Conservation (phyloP, 1,140 invertebrate species). For the Drosophila arizonae region DNA sequence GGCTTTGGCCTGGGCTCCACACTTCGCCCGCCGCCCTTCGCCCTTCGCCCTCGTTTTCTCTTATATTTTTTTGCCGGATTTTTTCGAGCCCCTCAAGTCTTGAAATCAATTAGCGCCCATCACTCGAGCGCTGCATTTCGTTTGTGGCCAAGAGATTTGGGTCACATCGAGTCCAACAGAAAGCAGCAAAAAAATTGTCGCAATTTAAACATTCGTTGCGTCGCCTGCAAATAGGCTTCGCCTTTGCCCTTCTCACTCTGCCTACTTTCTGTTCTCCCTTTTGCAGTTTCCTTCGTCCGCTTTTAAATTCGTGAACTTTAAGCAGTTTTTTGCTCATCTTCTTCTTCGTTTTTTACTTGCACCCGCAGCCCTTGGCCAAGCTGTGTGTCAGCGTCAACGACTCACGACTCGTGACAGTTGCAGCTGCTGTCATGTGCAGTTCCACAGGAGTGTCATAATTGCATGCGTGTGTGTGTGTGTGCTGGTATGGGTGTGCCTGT, state of each 20-base stretch:
- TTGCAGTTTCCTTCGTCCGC: background rate
- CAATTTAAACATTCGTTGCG: conserved; percentile 6
- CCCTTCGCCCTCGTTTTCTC: background rate
- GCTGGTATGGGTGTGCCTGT: conserved; percentile 1
- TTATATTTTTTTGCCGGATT: conserved; percentile 3
- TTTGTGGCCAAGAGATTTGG: conserved; percentile 6
- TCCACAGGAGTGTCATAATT: conserved; percentile 30
- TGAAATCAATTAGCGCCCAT: conserved; percentile 72
- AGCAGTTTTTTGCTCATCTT: conserved; percentile 3
- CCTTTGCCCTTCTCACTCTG: background rate
- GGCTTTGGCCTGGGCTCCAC: background rate
- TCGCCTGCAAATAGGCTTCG: conserved; percentile 10
- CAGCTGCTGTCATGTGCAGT: conserved; percentile 39
- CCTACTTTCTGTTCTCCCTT: too few relatives aligned
- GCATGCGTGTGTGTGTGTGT: conserved; percentile 1
- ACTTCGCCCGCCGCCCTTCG: background rate
- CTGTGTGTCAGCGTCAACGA: conserved; percentile 38
- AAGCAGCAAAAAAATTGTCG: conserved; percentile 2
- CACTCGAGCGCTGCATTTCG: conserved; percentile 15
- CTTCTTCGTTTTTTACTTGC: conserved; percentile 2
- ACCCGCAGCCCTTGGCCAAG: conserved; percentile 10
- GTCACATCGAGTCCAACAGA: conserved; percentile 12
- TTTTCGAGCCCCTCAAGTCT: conserved; percentile 43
- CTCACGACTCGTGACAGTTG: conserved; percentile 38
- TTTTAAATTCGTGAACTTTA: conserved; percentile 13